Evolutionary conservation across 1,140 invertebrate genomes (phyloP), one percentile per base, ranked within the genome.

Genomic region (Rhagoletis zephyria): DNA sequence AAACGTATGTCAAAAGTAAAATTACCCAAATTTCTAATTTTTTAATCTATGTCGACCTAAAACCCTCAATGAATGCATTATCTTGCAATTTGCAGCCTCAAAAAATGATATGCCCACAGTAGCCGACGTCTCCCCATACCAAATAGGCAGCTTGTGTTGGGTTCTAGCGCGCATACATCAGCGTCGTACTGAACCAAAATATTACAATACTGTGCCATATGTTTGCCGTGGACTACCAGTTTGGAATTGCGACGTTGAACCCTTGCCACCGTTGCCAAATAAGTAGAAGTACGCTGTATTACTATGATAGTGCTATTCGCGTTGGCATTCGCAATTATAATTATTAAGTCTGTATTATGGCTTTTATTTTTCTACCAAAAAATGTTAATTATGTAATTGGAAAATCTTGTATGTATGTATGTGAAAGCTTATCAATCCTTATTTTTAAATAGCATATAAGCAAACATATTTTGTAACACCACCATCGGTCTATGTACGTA

Each of bases 191-290:
- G 91, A 92, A 85, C 85, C 89, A 3, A 88, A 88, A 40, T 77
- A 90, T 63, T 91, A 92, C 88, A 92, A 92, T 63, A 89, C 85
- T 51, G 90, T 92, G 65, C 87, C 90, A 12, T 92, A 92, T 81
- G 91, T 92, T 4, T 92, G 89, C 40, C 89, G 91, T 10, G 91
- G 91, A 7, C 77, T 92, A 16, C 91, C 91, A 45, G 91, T 90
- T 63, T 92, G 91, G 91, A 92, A 92, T 89, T 65, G 89, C 3
- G 89, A 89, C 81, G 90, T 91, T 48, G 85, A 92, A 74, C 70
- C 51, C 51, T 56, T 56, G 1, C 51, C 51, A 30, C 30, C 87
- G 45, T 30, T 74, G 48, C 45, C 64, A 60, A 2, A 86, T 48
- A 74, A 87, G 48, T 10, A 7, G n/a, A 4, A 48, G 16, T 48